These are phyloP conservation scores for Copidosoma aretas DNA, from an alignment of 2,888 invertebrate genomes.

Conservation along the genomic window DNA sequence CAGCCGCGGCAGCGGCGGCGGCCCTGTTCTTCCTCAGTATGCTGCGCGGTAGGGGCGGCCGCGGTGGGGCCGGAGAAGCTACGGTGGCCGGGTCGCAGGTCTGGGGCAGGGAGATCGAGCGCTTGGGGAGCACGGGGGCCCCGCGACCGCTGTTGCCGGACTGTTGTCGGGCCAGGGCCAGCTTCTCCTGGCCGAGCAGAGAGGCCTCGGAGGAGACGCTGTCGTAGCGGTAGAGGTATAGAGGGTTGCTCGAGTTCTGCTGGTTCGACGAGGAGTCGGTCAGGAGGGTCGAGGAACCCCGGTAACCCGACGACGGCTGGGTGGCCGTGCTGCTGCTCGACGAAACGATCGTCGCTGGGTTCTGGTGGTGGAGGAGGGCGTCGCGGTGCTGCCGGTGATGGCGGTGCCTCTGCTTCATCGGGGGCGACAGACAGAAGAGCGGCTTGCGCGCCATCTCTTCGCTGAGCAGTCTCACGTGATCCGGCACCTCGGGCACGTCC, in stretches of 20 bases:
- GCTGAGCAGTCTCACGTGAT: conserved; percentile 67
- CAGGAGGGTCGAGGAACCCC: conserved; percentile 84
- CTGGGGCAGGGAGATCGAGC: conserved; percentile 71
- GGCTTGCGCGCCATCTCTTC: conserved; percentile 63
- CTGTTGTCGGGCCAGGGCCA: conserved; percentile 1
- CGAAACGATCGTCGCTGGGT: conserved; percentile 57
- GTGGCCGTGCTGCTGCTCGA: conserved; percentile 76
- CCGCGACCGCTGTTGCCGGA: conserved; percentile 48
- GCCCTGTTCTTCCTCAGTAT: conserved; percentile 69
- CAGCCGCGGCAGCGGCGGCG: conserved; percentile 33
- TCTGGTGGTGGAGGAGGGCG: conserved; percentile 53
- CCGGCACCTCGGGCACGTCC: conserved; percentile 80
- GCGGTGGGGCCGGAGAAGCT: conserved; percentile 69
- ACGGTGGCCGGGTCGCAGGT: conserved; percentile 57
- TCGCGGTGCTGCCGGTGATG: conserved; percentile 65
- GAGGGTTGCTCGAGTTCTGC: conserved; percentile 67
- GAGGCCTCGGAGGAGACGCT: conserved; percentile 79
- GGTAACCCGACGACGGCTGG: conserved; percentile 84
- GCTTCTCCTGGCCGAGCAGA: conserved; percentile 63
- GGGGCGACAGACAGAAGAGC: conserved; percentile 50
- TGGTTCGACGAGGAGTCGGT: conserved; percentile 79
- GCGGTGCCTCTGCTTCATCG: conserved; percentile 60
- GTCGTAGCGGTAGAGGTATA: conserved; percentile 85
- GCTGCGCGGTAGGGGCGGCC: conserved; percentile 76
- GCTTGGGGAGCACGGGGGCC: conserved; percentile 71